A percentile compares a stretch with the other conserved stretches of the same genome.
These are phyloP conservation scores for Bruchidius siliquastri DNA, from an alignment of 2,888 invertebrate species.

Conservation along the genomic window DNA sequence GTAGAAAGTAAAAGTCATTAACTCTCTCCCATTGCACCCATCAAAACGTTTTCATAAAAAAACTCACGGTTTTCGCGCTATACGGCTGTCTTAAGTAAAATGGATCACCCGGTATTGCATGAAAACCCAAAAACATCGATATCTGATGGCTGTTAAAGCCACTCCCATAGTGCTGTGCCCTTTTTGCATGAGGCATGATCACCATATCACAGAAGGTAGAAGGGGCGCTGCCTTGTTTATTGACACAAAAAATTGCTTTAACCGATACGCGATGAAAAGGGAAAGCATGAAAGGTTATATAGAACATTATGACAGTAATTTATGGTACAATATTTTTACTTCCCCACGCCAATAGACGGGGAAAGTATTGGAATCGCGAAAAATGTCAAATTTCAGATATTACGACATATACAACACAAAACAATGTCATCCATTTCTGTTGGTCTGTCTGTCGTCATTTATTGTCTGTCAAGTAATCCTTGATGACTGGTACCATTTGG, in stretches of 20 bases:
- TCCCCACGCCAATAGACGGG: no score
- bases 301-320: neutral
- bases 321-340: neutral
- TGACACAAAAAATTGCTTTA: neutral
- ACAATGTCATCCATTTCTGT: no score
- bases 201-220: neutral
- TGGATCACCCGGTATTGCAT: neutral
- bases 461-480: no score
- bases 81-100: neutral
- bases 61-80: neutral
- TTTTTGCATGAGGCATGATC: neutral
- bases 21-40: no score
- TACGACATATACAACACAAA: no score
- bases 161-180: neutral
- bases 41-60: neutral
- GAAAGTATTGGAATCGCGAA: no score
- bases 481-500: no score
- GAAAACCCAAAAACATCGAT: neutral
- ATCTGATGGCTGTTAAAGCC: neutral
- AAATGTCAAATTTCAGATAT: no score
- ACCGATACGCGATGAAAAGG: neutral
- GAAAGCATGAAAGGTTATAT: neutral
- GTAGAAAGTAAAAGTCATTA: no score
- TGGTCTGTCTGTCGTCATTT: no score
- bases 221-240: neutral